Percentiles rank a stretch among this genome's conserved stretches.
Conservation (phyloP, 92 coral and sea anemone genomes). For the Montipora capitata region DNA sequence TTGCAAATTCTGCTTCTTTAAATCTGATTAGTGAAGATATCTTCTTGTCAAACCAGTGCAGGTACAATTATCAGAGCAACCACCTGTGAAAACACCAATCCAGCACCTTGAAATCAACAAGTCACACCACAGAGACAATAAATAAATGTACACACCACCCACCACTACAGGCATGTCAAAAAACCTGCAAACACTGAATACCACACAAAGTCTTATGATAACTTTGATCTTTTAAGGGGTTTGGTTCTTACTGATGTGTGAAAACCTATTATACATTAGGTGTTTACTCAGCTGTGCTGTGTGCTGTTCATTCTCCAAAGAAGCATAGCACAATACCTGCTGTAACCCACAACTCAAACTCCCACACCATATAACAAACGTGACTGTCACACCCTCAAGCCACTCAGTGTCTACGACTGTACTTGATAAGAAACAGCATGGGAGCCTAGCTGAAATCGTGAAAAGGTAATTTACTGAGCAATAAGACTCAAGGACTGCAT, state of each 20-base stretch:
- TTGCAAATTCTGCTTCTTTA: slow-evolving; percentile 47
- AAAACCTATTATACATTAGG: background rate
- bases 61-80: slow-evolving; percentile 34
- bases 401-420: background rate
- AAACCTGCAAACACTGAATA: background rate
- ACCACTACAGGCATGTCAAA: background rate
- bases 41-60: slow-evolving; percentile 41
- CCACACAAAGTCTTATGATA: background rate
- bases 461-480: no score
- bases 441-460: no score
- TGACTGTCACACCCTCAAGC: background rate
- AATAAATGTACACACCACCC: background rate
- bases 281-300: background rate
- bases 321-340: slow-evolving; percentile 12
- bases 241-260: background rate
- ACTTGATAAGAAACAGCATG: background rate
- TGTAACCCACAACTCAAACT: background rate
- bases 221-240: background rate
- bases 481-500: no score
- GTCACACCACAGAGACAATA: background rate
- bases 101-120: slow-evolving; percentile 15
- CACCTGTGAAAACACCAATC: slow-evolving; percentile 27
- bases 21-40: slow-evolving; percentile 51
- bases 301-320: slow-evolving; percentile 12
- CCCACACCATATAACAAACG: background rate